A percentile compares a stretch with the other conserved stretches of the same genome.
These are phyloP conservation scores for Drosophila albomicans DNA, from an alignment of 1,140 invertebrate genomes.

Conservation along the genomic window DNA sequence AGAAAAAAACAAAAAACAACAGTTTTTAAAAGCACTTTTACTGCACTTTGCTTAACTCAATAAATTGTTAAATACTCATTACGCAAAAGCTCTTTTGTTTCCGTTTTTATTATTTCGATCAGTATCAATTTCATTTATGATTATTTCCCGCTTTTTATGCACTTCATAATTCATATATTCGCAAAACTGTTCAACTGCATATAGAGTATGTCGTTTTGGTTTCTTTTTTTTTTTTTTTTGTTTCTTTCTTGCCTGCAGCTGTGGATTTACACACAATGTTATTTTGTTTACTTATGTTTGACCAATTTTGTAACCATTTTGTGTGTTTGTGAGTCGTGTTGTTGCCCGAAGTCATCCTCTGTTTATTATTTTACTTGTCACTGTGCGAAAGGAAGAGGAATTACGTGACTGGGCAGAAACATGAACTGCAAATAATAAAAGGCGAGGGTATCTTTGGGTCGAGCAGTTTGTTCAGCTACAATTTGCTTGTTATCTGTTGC, in stretches of 20 bases:
- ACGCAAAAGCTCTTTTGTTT: neutral
- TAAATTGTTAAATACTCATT: neutral
- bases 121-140: conserved; percentile 4
- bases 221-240: no score
- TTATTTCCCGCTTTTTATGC: neutral
- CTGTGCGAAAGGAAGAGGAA: conserved; percentile 8
- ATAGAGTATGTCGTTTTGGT: conserved; percentile 4
- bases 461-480: neutral
- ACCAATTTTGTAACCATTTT: conserved; percentile 18
- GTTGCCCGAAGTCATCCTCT: conserved; percentile 28
- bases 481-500: conserved; percentile 67
- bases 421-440: neutral
- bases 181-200: neutral
- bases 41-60: neutral
- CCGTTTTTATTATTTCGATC: neutral
- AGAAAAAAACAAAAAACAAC: no score
- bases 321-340: neutral
- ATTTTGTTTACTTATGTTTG: conserved; percentile 24
- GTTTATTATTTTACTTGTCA: conserved; percentile 25
- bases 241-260: neutral
- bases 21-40: neutral
- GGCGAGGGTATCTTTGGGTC: conserved; percentile 15
- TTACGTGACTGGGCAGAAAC: conserved; percentile 34
- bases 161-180: neutral
- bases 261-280: conserved; percentile 16